Base-by-base conservation (phyloP, 2,797 vertebrate species). In the Chaenodraco wilsoni region DNA sequence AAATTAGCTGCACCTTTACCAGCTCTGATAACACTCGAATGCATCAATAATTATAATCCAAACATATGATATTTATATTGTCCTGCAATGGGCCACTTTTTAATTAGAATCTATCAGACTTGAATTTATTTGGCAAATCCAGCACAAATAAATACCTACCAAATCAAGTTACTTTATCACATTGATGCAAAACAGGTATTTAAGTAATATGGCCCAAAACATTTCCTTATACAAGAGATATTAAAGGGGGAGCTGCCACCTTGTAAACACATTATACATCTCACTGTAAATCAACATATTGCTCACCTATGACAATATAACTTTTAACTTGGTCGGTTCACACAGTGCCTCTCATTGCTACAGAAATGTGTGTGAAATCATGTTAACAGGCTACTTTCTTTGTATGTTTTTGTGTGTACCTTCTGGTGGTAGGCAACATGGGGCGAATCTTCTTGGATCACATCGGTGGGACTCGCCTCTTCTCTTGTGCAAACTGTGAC, bases 401-500 rank as follows among this genome's bases (percentile, higher is more conserved):
- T 40, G 4, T 40, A 7, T 52, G 17, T 31, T 10, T 69, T 52
- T 23, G 0, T 56, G 23, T 19, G 46, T 23, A 4, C 45, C 40
- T 9, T 4, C 17, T 13, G 45, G 1, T 15, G 6, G 9, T 3
- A 33, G 44, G 31, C 16, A 66, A 66, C 52, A 99, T 99, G 98
- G 98, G 97, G 21, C 94, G 97, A 48, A 99, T 99, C 89, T 99
- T 99, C 89, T 91, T 99, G 89, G 97, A 99, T 90, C 98, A 99
- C 76, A 99, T 99, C 0, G 97, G 97, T 21, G 97, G 97, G 71
- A 98, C 97, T 69, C 97, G 97, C 43, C 95, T 99, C 72, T 99
- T 99, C 90, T 98, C 97, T 78, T 99, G 98, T n/a, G 97, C 97
- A 72, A 99, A 99, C 94, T 99, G 98, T 3, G 97, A 99, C 91